Percentiles rank a stretch among this genome's conserved stretches.
These are phyloP conservation scores for Pelosia muscerda DNA, from an alignment of 2,888 invertebrate species.

Conservation along the genomic window DNA sequence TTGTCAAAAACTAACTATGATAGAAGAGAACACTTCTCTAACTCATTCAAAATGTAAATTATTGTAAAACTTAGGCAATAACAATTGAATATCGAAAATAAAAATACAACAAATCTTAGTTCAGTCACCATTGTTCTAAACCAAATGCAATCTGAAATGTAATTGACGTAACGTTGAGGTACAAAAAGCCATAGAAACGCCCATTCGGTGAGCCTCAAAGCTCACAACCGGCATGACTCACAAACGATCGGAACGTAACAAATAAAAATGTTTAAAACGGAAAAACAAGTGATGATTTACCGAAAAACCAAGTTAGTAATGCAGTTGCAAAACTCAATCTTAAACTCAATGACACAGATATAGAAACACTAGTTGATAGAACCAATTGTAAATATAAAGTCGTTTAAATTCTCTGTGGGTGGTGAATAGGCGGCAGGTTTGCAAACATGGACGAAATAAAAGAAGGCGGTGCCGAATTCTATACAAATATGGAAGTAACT, in stretches of 20 bases:
- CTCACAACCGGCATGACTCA: slow-evolving; percentile 72
- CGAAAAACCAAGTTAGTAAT: slow-evolving; percentile 40
- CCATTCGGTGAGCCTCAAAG: slow-evolving; percentile 70
- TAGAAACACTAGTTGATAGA: slow-evolving; percentile 20
- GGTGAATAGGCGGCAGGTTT: slow-evolving; percentile 80
- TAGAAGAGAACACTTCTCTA: background rate
- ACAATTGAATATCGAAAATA: background rate
- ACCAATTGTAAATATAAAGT: slow-evolving; percentile 32
- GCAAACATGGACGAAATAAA: slow-evolving; percentile 78
- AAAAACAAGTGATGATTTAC: slow-evolving; percentile 68
- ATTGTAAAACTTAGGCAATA: slow-evolving; percentile 3
- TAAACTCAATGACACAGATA: slow-evolving; percentile 37
- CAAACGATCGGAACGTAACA: slow-evolving; percentile 71
- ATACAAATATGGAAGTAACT: slow-evolving; percentile 69
- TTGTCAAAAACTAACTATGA: too few species aligned
- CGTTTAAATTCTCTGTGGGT: slow-evolving; percentile 71
- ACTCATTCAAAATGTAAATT: background rate
- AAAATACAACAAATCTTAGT: slow-evolving; percentile 16
- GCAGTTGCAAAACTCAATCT: slow-evolving; percentile 33
- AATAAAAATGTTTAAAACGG: slow-evolving; percentile 70
- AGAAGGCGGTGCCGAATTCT: slow-evolving; percentile 66
- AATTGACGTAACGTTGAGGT: slow-evolving; percentile 65
- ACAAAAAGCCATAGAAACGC: slow-evolving; percentile 64
- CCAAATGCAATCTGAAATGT: slow-evolving; percentile 61
- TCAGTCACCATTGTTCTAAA: slow-evolving; percentile 47